phyloP scores from a whole-genome alignment of 2,797 vertebrate genomes.

The Gallinago nigripennis region DNA sequence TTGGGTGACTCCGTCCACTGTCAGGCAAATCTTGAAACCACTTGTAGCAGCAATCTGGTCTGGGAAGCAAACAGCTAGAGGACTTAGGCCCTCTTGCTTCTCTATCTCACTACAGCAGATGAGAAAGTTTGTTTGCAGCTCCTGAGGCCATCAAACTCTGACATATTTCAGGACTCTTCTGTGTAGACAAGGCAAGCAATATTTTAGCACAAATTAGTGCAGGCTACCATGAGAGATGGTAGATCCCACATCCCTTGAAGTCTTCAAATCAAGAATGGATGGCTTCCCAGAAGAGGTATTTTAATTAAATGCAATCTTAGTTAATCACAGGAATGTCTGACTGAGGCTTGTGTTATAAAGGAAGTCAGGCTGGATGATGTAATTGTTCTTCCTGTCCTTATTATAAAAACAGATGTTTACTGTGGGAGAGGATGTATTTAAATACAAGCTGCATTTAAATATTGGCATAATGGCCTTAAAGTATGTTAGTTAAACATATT shows the following conservation, averaged over 20 bases:
- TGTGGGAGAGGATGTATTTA: background rate
- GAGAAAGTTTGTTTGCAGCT: background rate
- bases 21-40: background rate
- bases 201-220: background rate
- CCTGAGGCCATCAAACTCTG: background rate
- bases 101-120: background rate
- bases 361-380: conserved; percentile 30
- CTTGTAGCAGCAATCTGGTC: background rate
- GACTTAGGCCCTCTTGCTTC: background rate
- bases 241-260: background rate
- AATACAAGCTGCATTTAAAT: background rate
- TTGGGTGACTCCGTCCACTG: rapidly evolving
- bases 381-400: conserved; percentile 42
- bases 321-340: background rate
- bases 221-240: background rate
- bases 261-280: background rate
- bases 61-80: background rate
- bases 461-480: background rate
- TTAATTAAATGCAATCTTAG: background rate
- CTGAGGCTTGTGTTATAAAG: background rate
- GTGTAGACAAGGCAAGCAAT: background rate
- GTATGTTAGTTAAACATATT: background rate
- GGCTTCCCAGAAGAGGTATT: background rate
- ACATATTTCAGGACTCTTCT: background rate
- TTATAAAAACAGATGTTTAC: conserved; percentile 39